Conservation (phyloP, 2,888 invertebrate species). For the Leptinotarsa peninsularis region DNA sequence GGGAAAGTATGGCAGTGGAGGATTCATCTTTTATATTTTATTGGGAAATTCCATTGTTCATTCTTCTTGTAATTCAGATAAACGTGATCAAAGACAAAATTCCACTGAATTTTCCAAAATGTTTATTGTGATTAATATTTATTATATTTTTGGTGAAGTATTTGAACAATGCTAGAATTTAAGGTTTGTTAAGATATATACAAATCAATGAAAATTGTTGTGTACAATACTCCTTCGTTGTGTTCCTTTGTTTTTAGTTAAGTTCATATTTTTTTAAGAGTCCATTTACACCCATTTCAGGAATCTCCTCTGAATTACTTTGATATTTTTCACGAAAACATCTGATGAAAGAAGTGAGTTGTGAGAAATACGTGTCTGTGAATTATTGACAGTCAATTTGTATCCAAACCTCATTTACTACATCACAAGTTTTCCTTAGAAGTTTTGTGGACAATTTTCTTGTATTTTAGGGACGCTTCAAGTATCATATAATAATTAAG, state of each 20-base stretch:
- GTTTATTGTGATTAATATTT: not conserved
- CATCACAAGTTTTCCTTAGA: too few species aligned
- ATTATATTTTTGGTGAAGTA: not conserved
- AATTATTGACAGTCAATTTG: too few species aligned
- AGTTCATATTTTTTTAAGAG: too few species aligned
- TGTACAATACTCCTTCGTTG: not conserved
- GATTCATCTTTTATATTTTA: not conserved
- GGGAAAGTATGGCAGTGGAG: not conserved
- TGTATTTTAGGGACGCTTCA: too few species aligned
- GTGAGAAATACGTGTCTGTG: too few species aligned
- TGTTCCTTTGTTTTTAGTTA: not conserved
- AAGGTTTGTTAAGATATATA: not conserved
- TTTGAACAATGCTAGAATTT: conserved; percentile 8
- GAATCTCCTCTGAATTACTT: not conserved
- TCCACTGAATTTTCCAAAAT: not conserved
- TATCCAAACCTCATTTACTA: too few species aligned
- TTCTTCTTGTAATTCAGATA: conserved; percentile 4
- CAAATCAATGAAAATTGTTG: not conserved
- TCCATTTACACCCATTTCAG: not conserved
- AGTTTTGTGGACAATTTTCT: too few species aligned
- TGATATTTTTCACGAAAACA: not conserved
- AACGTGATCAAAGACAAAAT: not conserved
- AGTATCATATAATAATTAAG: too few species aligned
- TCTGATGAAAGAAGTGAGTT: not conserved
- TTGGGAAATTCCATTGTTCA: not conserved